Conservation (phyloP, 2,797 vertebrate species). For the Choloepus didactylus region DNA sequence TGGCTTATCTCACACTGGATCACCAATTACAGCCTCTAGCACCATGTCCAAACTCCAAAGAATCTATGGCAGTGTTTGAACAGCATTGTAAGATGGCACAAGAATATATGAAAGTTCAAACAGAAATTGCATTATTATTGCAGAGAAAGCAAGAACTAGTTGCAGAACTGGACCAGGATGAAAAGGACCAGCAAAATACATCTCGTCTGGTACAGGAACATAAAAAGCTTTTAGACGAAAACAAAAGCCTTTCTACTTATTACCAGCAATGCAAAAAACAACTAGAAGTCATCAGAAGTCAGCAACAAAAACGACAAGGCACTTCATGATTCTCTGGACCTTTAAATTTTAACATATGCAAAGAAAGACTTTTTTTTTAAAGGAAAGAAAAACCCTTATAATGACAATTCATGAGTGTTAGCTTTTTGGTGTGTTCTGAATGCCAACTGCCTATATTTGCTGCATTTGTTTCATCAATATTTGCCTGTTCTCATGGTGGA, state of each 20-base stretch:
- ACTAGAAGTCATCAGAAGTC: slow-evolving; percentile 97
- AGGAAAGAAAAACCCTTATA: slow-evolving; percentile 82
- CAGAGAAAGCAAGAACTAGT: slow-evolving; percentile 99
- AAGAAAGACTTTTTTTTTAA: slow-evolving; percentile 86
- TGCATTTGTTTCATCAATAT: slow-evolving; percentile 87
- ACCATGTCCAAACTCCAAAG: slow-evolving; percentile 99
- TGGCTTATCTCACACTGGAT: slow-evolving; percentile 99
- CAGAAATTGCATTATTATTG: slow-evolving; percentile 97
- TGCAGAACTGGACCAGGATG: slow-evolving; percentile 99
- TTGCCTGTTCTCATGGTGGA: slow-evolving; percentile 87
- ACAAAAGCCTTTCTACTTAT: slow-evolving; percentile 99
- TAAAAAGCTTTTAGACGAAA: slow-evolving; percentile 99
- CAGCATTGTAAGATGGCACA: slow-evolving; percentile 99
- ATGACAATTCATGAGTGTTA: slow-evolving; percentile 88
- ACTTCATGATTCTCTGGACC: slow-evolving; percentile 94
- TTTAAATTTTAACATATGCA: slow-evolving; percentile 86
- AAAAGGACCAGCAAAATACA: slow-evolving; percentile 99
- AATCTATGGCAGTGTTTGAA: slow-evolving; percentile 99
- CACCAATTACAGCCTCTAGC: slow-evolving; percentile 99
- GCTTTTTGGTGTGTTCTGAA: slow-evolving; percentile 89
- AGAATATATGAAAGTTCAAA: slow-evolving; percentile 99
- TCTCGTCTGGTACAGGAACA: slow-evolving; percentile 99
- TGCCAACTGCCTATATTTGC: slow-evolving; percentile 84
- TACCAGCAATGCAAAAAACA: slow-evolving; percentile 99
- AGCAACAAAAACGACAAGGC: slow-evolving; percentile 99